Conservation (phyloP, 2,888 invertebrate genomes). For the Polia nebulosa region DNA sequence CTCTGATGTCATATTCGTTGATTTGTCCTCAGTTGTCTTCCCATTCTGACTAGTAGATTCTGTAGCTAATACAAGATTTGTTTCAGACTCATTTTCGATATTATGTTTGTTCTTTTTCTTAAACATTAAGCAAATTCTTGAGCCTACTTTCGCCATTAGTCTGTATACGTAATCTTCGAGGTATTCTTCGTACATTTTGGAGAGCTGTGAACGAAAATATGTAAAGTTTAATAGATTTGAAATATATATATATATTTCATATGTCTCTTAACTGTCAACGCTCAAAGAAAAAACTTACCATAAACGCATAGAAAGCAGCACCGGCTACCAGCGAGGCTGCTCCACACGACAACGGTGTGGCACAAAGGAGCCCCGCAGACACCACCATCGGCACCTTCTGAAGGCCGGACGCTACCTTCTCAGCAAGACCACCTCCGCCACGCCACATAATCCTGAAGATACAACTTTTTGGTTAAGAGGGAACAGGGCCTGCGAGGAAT, state of each 20-base stretch:
- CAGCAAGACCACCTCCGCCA: slow-evolving; percentile 88
- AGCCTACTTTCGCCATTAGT: slow-evolving; percentile 83
- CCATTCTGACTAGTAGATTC: slow-evolving; percentile 29
- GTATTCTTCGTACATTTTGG: slow-evolving; percentile 94
- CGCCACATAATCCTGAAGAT: slow-evolving; percentile 82
- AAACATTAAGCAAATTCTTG: slow-evolving; percentile 77
- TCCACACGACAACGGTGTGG: slow-evolving; percentile 93
- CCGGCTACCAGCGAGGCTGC: slow-evolving; percentile 93
- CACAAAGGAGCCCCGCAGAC: slow-evolving; percentile 92
- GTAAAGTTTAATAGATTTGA: no score
- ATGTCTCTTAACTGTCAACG: no score
- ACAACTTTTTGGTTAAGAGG: background rate
- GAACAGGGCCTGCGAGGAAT: no score
- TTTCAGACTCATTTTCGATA: slow-evolving; percentile 58
- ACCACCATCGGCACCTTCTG: slow-evolving; percentile 93
- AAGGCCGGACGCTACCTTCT: slow-evolving; percentile 92
- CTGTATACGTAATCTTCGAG: slow-evolving; percentile 92
- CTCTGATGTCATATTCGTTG: slow-evolving; percentile 19
- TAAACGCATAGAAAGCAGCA: slow-evolving; percentile 93
- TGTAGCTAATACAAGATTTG: slow-evolving; percentile 40
- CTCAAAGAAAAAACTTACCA: no score
- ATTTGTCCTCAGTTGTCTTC: slow-evolving; percentile 22
- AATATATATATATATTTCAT: no score
- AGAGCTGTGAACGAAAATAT: slow-evolving; percentile 91
- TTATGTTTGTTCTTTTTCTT: slow-evolving; percentile 61